Percentiles rank a stretch among this genome's conserved stretches.
phyloP scores from a whole-genome alignment of 1,140 invertebrate genomes.

The Diachasma alloeum region DNA sequence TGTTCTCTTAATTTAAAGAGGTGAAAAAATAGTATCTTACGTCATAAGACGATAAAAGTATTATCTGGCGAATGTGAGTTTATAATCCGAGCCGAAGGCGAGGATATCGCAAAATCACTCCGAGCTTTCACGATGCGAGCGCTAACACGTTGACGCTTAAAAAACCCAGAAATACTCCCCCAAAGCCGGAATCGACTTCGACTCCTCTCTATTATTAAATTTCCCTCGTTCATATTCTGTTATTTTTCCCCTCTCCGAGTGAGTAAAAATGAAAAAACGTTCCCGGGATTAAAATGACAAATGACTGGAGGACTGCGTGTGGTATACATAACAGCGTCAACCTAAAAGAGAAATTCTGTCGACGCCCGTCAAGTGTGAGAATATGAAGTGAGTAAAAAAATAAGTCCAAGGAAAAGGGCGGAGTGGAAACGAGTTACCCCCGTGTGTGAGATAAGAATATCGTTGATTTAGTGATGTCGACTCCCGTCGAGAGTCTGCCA shows the following conservation, averaged over 20 bases:
- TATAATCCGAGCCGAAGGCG: too few relatives aligned
- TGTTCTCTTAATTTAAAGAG: too few relatives aligned
- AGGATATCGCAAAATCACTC: too few relatives aligned
- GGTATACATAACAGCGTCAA: not conserved
- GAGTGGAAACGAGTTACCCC: conserved; percentile 6
- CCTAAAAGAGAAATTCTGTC: not conserved
- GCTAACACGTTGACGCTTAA: too few relatives aligned
- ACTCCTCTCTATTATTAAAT: too few relatives aligned
- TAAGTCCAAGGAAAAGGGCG: not conserved
- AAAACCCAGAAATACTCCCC: too few relatives aligned
- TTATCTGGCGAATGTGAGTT: too few relatives aligned
- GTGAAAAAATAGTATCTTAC: too few relatives aligned
- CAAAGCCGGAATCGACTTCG: too few relatives aligned
- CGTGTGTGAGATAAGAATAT: conserved; percentile 29
- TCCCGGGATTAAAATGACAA: conserved; percentile 13
- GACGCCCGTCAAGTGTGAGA: not conserved
- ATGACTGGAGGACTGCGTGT: not conserved
- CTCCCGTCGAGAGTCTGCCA: conserved; percentile 30
- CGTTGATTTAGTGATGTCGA: conserved; percentile 27
- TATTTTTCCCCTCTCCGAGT: not conserved
- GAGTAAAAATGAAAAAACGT: not conserved
- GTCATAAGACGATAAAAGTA: too few relatives aligned
- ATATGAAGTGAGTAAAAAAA: conserved; percentile 10
- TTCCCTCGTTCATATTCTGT: not conserved
- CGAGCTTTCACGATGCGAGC: too few relatives aligned